Conservation (phyloP, 2,797 vertebrate genomes). For the Rallus crepitans region DNA sequence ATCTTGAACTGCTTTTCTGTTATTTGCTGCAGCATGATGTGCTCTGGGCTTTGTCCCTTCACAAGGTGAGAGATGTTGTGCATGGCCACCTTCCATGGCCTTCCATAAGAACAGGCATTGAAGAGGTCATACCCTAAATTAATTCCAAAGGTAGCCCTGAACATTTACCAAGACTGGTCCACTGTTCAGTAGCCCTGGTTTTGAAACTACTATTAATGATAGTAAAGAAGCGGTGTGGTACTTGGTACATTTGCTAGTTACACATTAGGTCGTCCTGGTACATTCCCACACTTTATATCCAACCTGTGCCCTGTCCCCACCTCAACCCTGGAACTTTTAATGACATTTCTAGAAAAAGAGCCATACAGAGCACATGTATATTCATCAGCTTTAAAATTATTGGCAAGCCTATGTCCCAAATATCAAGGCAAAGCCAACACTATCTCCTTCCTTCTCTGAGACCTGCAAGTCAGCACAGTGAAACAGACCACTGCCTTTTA, state of each 20-base stretch:
- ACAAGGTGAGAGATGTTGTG: neutral
- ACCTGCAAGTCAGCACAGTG: slow-evolving; percentile 32
- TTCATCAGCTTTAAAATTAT: neutral
- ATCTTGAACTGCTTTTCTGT: neutral
- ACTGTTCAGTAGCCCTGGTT: neutral
- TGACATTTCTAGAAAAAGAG: neutral
- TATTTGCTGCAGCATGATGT: neutral
- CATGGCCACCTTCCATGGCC: neutral
- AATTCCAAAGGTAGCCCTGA: neutral
- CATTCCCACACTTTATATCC: neutral
- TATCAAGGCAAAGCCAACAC: neutral
- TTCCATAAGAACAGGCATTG: neutral
- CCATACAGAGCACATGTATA: neutral
- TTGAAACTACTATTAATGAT: neutral
- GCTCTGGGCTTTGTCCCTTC: neutral
- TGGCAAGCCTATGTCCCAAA: neutral
- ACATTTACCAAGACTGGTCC: neutral
- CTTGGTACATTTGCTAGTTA: neutral
- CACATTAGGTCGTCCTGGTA: neutral
- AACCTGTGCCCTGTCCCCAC: neutral
- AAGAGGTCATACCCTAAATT: neutral
- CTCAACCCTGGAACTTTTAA: neutral
- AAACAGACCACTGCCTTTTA: slow-evolving; percentile 32
- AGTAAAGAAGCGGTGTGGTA: neutral
- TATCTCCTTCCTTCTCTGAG: neutral